phyloP scores from a whole-genome alignment of 2,113 vertebrate genomes.

The Tenrec ecaudatus region DNA sequence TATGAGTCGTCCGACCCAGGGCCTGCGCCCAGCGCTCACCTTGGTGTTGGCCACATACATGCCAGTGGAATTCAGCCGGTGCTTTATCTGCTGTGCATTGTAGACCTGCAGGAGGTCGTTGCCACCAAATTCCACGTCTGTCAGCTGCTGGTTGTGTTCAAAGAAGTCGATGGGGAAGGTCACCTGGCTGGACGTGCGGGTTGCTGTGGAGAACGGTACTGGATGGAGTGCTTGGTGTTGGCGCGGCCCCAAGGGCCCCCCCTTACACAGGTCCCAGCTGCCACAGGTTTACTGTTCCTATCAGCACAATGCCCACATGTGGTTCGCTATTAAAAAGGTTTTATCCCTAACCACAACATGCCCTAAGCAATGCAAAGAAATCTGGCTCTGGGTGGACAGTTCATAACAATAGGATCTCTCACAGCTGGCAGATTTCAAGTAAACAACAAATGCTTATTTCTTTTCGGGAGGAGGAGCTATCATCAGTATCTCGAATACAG shows the following conservation, averaged over 20 bases:
- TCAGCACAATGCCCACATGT: background rate
- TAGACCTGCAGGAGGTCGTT: constrained; percentile 99
- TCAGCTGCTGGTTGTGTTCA: constrained; percentile 99
- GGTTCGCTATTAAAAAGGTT: background rate
- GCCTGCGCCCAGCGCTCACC: constrained; percentile 84
- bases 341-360: background rate
- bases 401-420: background rate
- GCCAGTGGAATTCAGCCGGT: constrained; percentile 98
- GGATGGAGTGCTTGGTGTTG: background rate
- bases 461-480: background rate
- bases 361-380: background rate
- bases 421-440: background rate
- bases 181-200: constrained; percentile 96
- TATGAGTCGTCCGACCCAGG: background rate
- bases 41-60: constrained; percentile 99
- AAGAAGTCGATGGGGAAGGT: constrained; percentile 99
- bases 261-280: background rate
- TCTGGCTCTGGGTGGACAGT: background rate
- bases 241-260: too few relatives aligned
- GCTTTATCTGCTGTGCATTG: constrained; percentile 99
- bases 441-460: background rate
- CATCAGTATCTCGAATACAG: background rate
- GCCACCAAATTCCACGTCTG: constrained; percentile 98
- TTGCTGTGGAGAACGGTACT: constrained; percentile 86
- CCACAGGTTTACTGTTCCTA: background rate